Base-by-base conservation (phyloP, 2,797 vertebrate species). In the Sebastes diploproa region DNA sequence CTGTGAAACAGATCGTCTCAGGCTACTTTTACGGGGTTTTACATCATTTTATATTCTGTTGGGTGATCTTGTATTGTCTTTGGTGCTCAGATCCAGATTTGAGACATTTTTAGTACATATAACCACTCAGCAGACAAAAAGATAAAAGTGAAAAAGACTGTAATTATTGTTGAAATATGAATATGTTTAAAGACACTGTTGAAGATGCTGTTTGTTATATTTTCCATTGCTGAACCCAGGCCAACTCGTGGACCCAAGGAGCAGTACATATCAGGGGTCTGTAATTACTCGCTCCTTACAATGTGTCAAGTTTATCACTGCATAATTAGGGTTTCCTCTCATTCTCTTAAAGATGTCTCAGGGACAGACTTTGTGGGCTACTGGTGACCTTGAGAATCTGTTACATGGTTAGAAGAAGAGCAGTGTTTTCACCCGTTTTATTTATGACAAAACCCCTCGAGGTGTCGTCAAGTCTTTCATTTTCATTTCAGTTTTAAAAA, bases 131-230 rank as follows among this genome's bases (percentile, higher is more conserved):
- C 82, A 85, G 83, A 90, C 72, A 70, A 69, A 78, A 61, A 27
- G 30, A 84, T 46, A 60, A 82, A 83, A 80, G 75, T 83, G 75
- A 84, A 81, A 86, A 86, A 86, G 86, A 83, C 89, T 92, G 90
- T 92, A 91, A 91, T 91, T 90, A 87, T 88, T 94, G 78, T 93
- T 94, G 89, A 93, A 92, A 88, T 90, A 91, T 92, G 78, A 94
- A 92, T 92, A 90, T 92, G 84, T 92, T 91, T 91, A 72, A 96
- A 94, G 90, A 96, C 96, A 96, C 95, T 96, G 96, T 92, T 89
- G 73, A 94, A 93, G 85, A 93, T 94, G 91, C 91, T 95, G 90
- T 95, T 92, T 89, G 63, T 82, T 88, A 36, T 92, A 78, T 86
- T 88, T 86, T 86, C 79, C 70, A 69, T 90, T 88, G 86, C 80